A percentile compares a stretch with the other conserved stretches of the same genome.
phyloP scores from a whole-genome alignment of 2,797 vertebrate genomes.

The Cheirogaleus major region DNA sequence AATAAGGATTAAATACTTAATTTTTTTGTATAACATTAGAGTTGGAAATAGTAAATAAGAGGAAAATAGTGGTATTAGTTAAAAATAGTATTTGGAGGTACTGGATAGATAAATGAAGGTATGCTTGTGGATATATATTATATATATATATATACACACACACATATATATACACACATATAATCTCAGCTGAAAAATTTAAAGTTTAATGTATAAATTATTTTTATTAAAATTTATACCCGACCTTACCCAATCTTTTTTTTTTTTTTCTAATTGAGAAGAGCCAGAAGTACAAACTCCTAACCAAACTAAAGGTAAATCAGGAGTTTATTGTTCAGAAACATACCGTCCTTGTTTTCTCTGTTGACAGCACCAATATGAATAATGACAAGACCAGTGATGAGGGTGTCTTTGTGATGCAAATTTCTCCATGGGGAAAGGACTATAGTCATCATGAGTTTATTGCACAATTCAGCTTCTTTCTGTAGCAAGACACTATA shows the following conservation, averaged over 20 bases:
- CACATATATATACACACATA: background rate
- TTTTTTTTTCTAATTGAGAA: background rate
- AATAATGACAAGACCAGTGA: background rate
- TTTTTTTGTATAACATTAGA: background rate
- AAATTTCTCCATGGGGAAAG: conserved; percentile 21
- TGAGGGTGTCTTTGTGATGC: conserved; percentile 17
- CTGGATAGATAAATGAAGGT: background rate
- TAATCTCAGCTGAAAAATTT: background rate
- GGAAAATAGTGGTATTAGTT: background rate
- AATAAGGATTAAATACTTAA: background rate
- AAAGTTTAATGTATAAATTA: background rate
- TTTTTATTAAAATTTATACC: conserved; percentile 6
- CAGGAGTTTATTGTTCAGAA: conserved; percentile 26
- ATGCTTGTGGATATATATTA: background rate
- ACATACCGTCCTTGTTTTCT: background rate
- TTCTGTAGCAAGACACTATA: background rate
- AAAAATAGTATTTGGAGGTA: background rate
- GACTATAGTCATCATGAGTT: background rate
- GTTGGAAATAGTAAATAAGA: background rate
- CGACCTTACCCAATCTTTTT: background rate
- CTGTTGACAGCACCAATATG: background rate
- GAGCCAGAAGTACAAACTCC: background rate
- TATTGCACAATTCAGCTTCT: conserved; percentile 9
- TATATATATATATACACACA: no score
- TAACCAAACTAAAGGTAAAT: conserved; percentile 6